phyloP scores from a whole-genome alignment of 2,113 vertebrate genomes.

The zebrafish (Danio rerio) region GRCz12tu NC_133183.1:63308001-63308500 shows the following conservation, averaged over 20 bases:
- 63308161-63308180: background rate
- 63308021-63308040: background rate
- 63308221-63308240: background rate
- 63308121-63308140: background rate
- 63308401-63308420: too few relatives aligned
- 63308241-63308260: background rate
- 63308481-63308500: too few relatives aligned
- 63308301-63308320: background rate
- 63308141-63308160: background rate
- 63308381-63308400: too few relatives aligned
- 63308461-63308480: too few relatives aligned
- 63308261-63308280: background rate
- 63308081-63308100: conserved; percentile 45
- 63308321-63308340: too few relatives aligned
- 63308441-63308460: too few relatives aligned
- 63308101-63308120: background rate
- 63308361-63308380: too few relatives aligned
- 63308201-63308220: background rate
- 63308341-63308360: too few relatives aligned
- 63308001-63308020: background rate
- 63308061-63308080: conserved; percentile 35
- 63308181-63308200: background rate
- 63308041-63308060: background rate
- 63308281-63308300: background rate
- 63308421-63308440: too few relatives aligned